phyloP scores from a whole-genome alignment of 2,888 invertebrate genomes.

The Pandemis corylana region DNA sequence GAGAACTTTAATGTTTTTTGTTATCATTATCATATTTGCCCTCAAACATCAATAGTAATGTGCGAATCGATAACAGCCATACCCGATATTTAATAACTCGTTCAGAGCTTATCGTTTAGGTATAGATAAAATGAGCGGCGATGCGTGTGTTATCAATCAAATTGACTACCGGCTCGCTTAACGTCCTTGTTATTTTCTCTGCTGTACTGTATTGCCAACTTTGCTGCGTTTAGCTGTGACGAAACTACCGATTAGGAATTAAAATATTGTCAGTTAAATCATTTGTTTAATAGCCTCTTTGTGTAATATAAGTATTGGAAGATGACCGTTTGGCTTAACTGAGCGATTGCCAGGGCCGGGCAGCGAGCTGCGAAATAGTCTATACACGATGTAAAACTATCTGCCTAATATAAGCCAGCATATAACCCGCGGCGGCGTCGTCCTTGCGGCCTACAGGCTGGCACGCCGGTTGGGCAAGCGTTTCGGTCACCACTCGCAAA shows the following conservation, averaged over 20 bases:
- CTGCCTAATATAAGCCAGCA: neutral
- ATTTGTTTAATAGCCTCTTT: conserved; percentile 11
- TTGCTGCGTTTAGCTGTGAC: conserved; percentile 1
- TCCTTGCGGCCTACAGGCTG: conserved; percentile 67
- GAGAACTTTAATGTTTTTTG: neutral
- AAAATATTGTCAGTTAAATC: conserved; percentile 24
- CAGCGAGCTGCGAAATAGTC: neutral
- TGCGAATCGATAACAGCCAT: conserved; percentile 1
- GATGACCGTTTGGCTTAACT: neutral
- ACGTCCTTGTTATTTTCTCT: neutral
- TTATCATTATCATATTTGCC: conserved; percentile 4
- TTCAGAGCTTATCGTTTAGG: neutral
- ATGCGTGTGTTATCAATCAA: conserved; percentile 4
- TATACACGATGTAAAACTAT: neutral
- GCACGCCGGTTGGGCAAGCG: conserved; percentile 64
- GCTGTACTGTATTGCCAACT: conserved; percentile 2
- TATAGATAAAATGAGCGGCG: neutral
- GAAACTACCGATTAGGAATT: conserved; percentile 9
- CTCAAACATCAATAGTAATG: neutral
- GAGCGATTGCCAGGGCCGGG: neutral
- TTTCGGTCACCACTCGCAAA: conserved; percentile 74
- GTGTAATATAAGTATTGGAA: conserved; percentile 20
- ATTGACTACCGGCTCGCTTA: neutral
- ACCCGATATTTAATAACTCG: conserved; percentile 10
- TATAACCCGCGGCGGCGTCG: conserved; percentile 42